phyloP scores from a whole-genome alignment of 2,113 vertebrate genomes.

The Sterrhoptilus dennistouni region DNA sequence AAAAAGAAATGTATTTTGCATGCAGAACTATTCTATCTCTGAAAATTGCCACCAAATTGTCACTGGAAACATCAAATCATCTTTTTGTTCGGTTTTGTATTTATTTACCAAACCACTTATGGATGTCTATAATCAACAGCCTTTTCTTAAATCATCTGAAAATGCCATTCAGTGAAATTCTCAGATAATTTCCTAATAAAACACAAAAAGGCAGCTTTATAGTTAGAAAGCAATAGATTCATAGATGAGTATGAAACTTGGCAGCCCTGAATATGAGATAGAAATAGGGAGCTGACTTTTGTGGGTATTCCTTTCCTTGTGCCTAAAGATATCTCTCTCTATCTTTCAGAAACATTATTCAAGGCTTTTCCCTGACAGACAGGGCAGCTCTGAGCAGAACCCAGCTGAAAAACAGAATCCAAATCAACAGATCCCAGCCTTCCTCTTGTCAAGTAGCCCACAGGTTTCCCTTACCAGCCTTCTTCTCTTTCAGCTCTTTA shows the following conservation, averaged over 20 bases:
- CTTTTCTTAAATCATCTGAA: constrained; percentile 4
- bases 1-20: constrained; percentile 23
- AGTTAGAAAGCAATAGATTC: neutral
- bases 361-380: neutral
- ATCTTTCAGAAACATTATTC: constrained; percentile 26
- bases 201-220: neutral
- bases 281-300: neutral
- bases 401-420: neutral
- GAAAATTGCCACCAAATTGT: neutral
- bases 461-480: neutral
- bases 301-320: neutral
- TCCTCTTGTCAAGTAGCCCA: neutral
- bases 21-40: neutral
- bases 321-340: neutral
- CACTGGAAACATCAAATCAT: neutral
- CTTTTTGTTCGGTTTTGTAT: constrained; percentile 15
- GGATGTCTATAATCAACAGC: neutral
- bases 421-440: constrained; percentile 6
- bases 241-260: neutral
- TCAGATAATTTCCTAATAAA: constrained; percentile 22
- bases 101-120: constrained; percentile 34
- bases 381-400: neutral
- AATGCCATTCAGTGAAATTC: neutral
- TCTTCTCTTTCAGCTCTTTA: neutral
- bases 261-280: neutral